Percentiles rank a stretch among this genome's conserved stretches.
Evolutionary conservation across 2,797 vertebrate genomes (phyloP).

Genomic region (Xerus rutilus): DNA sequence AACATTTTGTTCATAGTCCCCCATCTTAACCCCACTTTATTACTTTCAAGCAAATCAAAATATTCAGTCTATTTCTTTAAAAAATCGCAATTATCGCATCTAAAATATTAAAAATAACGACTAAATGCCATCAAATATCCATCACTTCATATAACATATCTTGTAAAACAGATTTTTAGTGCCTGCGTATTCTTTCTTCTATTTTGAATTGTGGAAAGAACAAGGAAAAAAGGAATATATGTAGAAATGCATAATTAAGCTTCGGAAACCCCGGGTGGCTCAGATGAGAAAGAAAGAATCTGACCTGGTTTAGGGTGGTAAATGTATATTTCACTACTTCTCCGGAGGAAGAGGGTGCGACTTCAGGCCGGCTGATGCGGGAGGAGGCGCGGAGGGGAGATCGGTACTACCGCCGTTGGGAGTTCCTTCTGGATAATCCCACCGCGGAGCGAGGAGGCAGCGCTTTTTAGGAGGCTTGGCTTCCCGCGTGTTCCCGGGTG

Average conservation of each 20-base stretch:
- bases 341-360: constrained; percentile 75
- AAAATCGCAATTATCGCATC: not conserved
- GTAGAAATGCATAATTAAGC: constrained; percentile 55
- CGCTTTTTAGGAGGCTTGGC: constrained; percentile 78
- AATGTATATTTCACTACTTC: constrained; percentile 72
- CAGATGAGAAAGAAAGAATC: constrained; percentile 66
- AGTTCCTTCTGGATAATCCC: constrained; percentile 82
- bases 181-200: not conserved
- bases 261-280: constrained; percentile 42
- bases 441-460: constrained; percentile 76
- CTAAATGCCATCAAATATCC: constrained; percentile 19
- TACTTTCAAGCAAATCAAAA: constrained; percentile 59
- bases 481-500: constrained; percentile 73
- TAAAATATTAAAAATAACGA: constrained; percentile 50
- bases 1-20: constrained; percentile 11
- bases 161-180: constrained; percentile 35
- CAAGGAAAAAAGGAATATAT: not conserved
- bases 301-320: constrained; percentile 72
- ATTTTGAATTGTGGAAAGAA: constrained; percentile 57
- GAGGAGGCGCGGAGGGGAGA: constrained; percentile 72
- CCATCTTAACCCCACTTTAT: not conserved
- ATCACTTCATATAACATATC: constrained; percentile 37
- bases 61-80: constrained; percentile 49
- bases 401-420: constrained; percentile 65
- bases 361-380: constrained; percentile 72